Percentiles rank a stretch among this genome's conserved stretches.
phyloP scores from a whole-genome alignment of 2,113 vertebrate species.

The Burhinus oedicnemus region DNA sequence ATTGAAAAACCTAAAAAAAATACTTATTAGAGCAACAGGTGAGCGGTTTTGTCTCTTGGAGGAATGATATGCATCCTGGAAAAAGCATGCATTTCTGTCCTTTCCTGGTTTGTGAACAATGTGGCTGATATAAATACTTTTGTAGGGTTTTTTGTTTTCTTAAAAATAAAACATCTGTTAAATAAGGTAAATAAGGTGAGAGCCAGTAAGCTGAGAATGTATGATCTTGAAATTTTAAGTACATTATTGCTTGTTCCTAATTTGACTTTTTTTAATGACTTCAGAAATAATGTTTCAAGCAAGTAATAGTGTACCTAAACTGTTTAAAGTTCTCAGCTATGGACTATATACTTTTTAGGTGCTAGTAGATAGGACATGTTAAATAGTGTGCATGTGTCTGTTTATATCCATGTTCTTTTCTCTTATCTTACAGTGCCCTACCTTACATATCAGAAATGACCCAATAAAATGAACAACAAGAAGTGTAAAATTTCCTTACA shows the following conservation, averaged over 20 bases:
- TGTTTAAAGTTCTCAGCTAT: slow-evolving; percentile 1
- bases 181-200: background rate
- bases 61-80: background rate
- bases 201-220: background rate
- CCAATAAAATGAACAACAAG: slow-evolving; percentile 48
- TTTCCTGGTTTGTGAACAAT: background rate
- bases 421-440: slow-evolving; percentile 21
- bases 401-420: background rate
- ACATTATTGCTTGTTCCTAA: background rate
- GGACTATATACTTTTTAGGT: background rate
- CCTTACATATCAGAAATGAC: slow-evolving; percentile 25
- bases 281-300: background rate
- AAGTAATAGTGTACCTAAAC: background rate
- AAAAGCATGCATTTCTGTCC: background rate
- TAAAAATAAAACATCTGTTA: background rate
- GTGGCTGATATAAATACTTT: background rate
- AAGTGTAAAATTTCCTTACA: slow-evolving; percentile 44
- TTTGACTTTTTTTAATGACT: background rate
- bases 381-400: background rate
- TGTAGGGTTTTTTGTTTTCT: background rate
- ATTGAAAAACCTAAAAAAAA: background rate
- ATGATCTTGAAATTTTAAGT: background rate
- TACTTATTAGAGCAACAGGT: background rate
- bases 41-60: background rate
- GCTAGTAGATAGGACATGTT: background rate